Base-by-base conservation (phyloP, 1,140 invertebrate genomes). In the Macrocentrus cingulum region DNA sequence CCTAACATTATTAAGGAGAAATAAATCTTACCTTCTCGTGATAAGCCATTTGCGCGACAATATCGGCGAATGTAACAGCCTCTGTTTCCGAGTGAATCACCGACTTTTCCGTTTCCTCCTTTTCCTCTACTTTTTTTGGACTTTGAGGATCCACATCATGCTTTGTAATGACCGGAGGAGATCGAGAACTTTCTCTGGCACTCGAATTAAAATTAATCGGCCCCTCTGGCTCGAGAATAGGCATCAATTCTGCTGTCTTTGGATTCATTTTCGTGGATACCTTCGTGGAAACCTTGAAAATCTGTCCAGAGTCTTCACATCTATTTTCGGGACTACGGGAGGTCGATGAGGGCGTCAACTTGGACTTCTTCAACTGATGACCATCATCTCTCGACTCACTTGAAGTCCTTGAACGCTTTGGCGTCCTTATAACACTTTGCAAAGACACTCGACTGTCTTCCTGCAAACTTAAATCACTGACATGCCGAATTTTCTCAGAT, bases 81-180 rank as follows among this genome's bases (percentile, higher is more conserved):
- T 74, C 76, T 5, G 64, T 52, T 16, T 66, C 66, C 7, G 56
- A 45, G 13, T 67, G 50, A 5, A 53, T 58, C 41, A 60, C 50
- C 15, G 37, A 32, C 59, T 77, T 34, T 32, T 67, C 23, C 8
- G 65, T 62, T 11, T 66, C 37, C 50, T 42, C 44, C 1, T 56
- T 52, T 8, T 67, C 60, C 6, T 63, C 59, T 11, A 60, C 9
- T 18, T 68, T 66, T 41, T 70, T 68, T 7, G 61, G 41, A 15
- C 58, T 52, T 3, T 66, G 8, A 23, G 66, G 56, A 3, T 66
- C 64, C 44, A 63, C 25, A 42, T 66, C 50, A 2, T 69, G 72
- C 55, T 67, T 73, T 1, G 73, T 78, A 19, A 78, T 79, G 5
- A 76, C 64, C 11, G 77, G 74, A 15, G 75, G 74, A 11, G 75